Evolutionary conservation across 2,888 invertebrate species (phyloP), one percentile per base, ranked within the genome.

Genomic region (Limnephilus lunatus): DNA sequence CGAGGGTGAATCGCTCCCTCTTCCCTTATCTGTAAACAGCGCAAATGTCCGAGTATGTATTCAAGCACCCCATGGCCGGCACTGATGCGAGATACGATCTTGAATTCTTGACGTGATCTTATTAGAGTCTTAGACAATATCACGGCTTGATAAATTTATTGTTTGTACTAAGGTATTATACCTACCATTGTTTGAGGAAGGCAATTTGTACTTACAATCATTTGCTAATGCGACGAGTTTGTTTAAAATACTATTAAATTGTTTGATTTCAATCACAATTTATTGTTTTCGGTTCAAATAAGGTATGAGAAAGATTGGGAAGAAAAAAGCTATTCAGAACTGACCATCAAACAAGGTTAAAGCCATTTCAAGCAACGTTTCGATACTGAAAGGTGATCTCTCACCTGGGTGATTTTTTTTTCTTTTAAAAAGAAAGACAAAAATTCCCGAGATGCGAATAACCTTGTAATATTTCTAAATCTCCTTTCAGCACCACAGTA

Each of bases 41-140:
- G 31, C 88, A 88, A 88, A 68, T 88, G 88, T 88, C 88, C 88
- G 31, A 32, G 19, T 88, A 88, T 88, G 68, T 88, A 88, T 88
- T 88, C 89, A 89, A 81, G 88, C n/a, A 30, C 89, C 87, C 88
- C n/a, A 68, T n/a, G 32, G 11, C 80, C 30, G 86, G 44, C 32
- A 83, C 83, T 83, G 83, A 83, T 83, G 83, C 31, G 68, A n/a
- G 68, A n/a, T 68, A 9, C 68, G 25, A 68, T 68, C n/a, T 39
- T 39, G 35, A 15, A 86, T 86, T 86, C 86, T 48, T 86, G 86
- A 86, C 86, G 39, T 30, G 35, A 82, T 32, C 30, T 82, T 83
- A 83, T 32, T 68, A 68, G 25, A 68, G 53, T 68, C 14, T 68
- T 68, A 68, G 53, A n/a, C 68, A n/a, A 68, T 68, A 68, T 7